These are phyloP conservation scores for Habropoda laboriosa DNA, from an alignment of 1,140 invertebrate species.

Conservation along the genomic window DNA sequence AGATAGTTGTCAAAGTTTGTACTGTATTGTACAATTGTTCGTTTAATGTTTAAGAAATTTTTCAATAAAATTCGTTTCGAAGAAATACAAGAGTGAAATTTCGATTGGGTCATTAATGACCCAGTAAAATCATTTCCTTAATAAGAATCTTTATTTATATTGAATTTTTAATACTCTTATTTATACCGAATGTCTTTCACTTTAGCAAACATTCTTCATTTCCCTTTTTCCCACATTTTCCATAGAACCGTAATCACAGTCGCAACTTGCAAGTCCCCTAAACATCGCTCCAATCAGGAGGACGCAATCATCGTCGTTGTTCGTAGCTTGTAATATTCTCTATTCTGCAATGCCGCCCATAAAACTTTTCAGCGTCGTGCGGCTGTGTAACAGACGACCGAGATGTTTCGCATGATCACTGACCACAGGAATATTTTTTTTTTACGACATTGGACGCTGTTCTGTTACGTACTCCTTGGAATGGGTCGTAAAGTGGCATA, in stretches of 20 bases:
- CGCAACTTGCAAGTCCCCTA: not conserved
- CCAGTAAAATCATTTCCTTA: no score
- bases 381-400: not conserved
- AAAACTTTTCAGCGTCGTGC: not conserved
- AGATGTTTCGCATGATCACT: conserved; percentile 44
- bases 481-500: conserved; percentile 51
- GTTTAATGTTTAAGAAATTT: no score
- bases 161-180: no score
- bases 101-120: no score
- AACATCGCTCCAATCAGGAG: not conserved
- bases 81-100: no score
- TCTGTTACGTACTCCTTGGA: conserved; percentile 32
- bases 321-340: not conserved
- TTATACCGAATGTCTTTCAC: no score
- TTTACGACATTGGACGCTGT: conserved; percentile 50
- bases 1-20: no score
- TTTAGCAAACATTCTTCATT: not conserved
- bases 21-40: no score
- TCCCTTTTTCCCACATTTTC: not conserved
- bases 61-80: no score
- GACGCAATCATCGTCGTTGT: not conserved
- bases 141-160: no score
- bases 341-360: not conserved
- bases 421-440: conserved; percentile 51
- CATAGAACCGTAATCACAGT: not conserved